Evolutionary conservation across 2,888 invertebrate species (phyloP).

Genomic region (Microctonus aethiopoides): DNA sequence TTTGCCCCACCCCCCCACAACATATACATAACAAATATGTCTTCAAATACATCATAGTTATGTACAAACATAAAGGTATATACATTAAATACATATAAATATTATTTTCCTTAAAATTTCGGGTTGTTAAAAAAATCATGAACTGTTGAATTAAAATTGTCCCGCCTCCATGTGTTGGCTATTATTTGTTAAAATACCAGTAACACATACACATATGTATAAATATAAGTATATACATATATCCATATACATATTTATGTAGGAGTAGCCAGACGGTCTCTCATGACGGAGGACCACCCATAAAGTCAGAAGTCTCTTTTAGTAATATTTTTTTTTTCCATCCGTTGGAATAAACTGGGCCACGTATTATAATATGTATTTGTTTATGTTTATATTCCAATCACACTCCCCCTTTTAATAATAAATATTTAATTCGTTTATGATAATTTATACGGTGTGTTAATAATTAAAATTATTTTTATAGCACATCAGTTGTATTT

Average conservation of each 20-base stretch:
- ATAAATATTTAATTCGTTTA: too few relatives aligned
- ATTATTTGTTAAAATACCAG: conserved; percentile 23
- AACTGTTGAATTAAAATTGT: too few relatives aligned
- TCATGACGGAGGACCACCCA: conserved; percentile 28
- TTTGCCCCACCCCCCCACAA: too few relatives aligned
- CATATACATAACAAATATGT: too few relatives aligned
- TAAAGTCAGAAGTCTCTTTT: not conserved
- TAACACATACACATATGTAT: not conserved
- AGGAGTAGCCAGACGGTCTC: conserved; percentile 8
- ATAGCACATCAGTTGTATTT: too few relatives aligned
- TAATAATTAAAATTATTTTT: too few relatives aligned
- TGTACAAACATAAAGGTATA: not conserved
- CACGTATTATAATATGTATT: conserved; percentile 42
- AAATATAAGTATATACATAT: not conserved
- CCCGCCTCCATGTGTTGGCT: conserved; percentile 11
- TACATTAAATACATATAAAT: not conserved
- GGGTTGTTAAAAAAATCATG: not conserved
- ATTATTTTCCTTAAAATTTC: not conserved
- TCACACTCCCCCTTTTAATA: not conserved
- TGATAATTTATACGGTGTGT: too few relatives aligned
- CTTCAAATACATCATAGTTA: not conserved
- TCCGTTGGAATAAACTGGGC: conserved; percentile 40
- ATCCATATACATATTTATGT: not conserved
- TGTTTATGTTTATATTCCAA: conserved; percentile 22
- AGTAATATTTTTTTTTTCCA: conserved; percentile 15